Base-by-base conservation (phyloP, 2,113 vertebrate genomes). In the Micromys minutus region DNA sequence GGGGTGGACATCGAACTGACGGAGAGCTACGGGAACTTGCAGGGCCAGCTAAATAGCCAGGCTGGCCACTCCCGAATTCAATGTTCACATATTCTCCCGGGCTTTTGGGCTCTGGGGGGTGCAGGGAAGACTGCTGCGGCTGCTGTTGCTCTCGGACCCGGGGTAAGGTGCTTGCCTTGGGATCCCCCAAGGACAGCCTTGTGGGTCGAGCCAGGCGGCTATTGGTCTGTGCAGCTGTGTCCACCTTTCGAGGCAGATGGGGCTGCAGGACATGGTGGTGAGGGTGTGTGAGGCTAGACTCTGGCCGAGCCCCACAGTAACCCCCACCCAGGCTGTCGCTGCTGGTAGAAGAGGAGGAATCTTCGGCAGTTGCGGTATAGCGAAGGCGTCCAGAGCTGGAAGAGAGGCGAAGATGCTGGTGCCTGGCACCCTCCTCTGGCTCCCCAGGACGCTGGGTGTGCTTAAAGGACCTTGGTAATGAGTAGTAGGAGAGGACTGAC, bases 71-170 rank as follows among this genome's bases (percentile, higher is more conserved):
- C 79, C 96, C 97, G 89, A 99, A 99, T 90, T 99, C 98, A 63
- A 99, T 99, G 96, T 99, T 99, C 80, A 99, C 99, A 74, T 99
- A 99, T 81, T 99, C 99, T 29, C 99, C 99, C 2, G 99, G 99
- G 96, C 99, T 99, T 96, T 99, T 99, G 92, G 99, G 99, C 97
- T 99, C 99, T 0, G 98, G 96, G 12, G 98, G 98, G 85, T 98
- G 98, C 29, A 96, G 96, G 34, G 97, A 94, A 45, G 97, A 98
- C 96, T 98, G 98, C 94, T 99, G 98, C 96, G 69, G 98, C 1
- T 97, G 98, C 2, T 97, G 98, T 96, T 98, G 98, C 94, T 99
- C 99, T 47, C 99, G 98, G 1, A 98, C 98, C 86, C 99, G 98
- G 5, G 99, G 99, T 94, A 99, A 97, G 9, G 99, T 99, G 97